Percentiles rank a stretch among this genome's conserved stretches.
Conservation (phyloP, 2,888 invertebrate genomes). For the Torymus aiolomorphi region DNA sequence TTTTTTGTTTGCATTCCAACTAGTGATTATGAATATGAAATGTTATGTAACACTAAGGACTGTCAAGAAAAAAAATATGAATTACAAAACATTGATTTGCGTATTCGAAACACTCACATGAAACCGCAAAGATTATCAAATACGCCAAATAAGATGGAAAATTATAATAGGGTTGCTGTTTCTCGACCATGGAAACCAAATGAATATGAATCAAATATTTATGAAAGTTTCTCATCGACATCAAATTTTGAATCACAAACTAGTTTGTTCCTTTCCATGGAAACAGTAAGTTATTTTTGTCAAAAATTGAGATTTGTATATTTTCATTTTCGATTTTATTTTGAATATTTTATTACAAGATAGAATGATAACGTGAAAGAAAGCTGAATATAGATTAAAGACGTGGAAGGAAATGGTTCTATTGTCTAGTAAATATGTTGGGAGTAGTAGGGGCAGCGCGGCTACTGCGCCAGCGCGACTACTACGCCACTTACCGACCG, state of each 20-base stretch:
- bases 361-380: no score
- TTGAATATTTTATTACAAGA: no score
- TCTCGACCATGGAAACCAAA: no score
- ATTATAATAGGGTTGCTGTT: neutral
- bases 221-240: neutral
- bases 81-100: conserved; percentile 21
- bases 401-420: no score
- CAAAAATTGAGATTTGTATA: no score
- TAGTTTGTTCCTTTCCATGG: conserved; percentile 80
- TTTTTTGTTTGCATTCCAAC: conserved; percentile 84
- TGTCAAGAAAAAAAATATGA: no score
- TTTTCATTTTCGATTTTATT: no score
- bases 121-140: neutral
- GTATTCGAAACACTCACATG: neutral
- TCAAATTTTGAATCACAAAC: neutral
- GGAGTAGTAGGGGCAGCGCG: no score
- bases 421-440: no score
- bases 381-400: no score
- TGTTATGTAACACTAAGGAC: conserved; percentile 76
- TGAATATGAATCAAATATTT: neutral
- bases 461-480: no score
- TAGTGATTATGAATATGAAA: conserved; percentile 81
- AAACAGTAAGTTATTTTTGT: conserved; percentile 81
- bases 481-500: no score
- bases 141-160: neutral